Base-by-base conservation (phyloP, 2,113 vertebrate species). In the Lota lota region DNA sequence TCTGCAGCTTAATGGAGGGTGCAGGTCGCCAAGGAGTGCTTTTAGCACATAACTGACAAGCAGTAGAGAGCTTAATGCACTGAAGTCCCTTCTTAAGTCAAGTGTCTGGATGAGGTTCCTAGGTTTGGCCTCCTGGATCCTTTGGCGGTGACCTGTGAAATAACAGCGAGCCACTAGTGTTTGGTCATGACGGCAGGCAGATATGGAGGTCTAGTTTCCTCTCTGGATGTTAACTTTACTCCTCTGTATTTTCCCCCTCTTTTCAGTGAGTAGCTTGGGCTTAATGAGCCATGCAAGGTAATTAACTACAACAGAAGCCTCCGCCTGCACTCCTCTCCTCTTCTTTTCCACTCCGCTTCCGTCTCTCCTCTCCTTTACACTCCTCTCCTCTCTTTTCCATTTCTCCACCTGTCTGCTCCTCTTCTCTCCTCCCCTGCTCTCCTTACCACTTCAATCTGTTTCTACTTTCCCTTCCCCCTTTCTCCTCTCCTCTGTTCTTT, bases 261-360 rank as follows among this genome's bases (percentile, higher is more conserved):
- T 50, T 62, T 54, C 60, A 18, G 59, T 40, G 28, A 81, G 76
- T 73, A 66, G 68, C 67, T 61, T 54, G 50, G 10, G 64, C 20
- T 58, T 88, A 85, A 90, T 87, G 75, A 91, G 75, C 74, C 80
- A 64, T 72, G 67, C 63, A 63, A 70, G 65, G 72, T 82, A 83
- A 89, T 88, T 87, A 85, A 84, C 74, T 70, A 63, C 40, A 79
- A 75, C 76, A 86, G 72, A 79, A 70, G 68, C 66, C 67, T 78
- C 68, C 18, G 65, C 57, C 22, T 72, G 64, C 75, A 68, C 51
- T 21, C 54, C 28, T 12, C 36, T 19, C 73, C 64, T 71, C 66
- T 63, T n/a, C 63, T 5, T 17, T 22, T 3, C 14, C 21, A 15
- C 21, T 4, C 7, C 18, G 2, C 7, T 8, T 54, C 22, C 18